A percentile compares a stretch with the other conserved stretches of the same genome.
These are phyloP conservation scores for Rostratula benghalensis DNA, from an alignment of 2,113 vertebrate species.

Conservation along the genomic window DNA sequence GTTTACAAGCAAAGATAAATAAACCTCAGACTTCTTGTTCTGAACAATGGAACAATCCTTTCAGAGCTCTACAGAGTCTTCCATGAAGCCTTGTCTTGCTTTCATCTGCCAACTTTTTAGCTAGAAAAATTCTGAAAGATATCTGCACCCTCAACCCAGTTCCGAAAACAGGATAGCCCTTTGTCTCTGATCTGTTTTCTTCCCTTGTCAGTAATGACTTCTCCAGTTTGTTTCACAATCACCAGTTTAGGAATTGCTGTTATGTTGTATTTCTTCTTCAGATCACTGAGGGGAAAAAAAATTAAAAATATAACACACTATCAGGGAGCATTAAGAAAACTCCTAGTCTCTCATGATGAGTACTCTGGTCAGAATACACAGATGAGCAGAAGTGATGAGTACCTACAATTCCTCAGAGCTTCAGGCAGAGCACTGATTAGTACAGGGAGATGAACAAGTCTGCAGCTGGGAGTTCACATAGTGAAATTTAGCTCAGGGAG, in stretches of 20 bases:
- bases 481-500: background rate
- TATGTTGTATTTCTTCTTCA: slow-evolving; percentile 90
- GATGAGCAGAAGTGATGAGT: background rate
- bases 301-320: background rate
- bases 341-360: background rate
- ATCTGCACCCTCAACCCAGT: slow-evolving; percentile 88
- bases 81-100: background rate
- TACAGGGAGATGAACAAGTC: background rate
- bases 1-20: background rate
- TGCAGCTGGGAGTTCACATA: background rate
- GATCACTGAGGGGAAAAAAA: slow-evolving; percentile 78
- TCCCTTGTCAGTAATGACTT: slow-evolving; percentile 94
- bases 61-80: background rate
- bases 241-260: slow-evolving; percentile 91
- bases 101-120: slow-evolving; percentile 42
- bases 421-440: background rate
- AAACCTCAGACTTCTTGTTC: background rate
- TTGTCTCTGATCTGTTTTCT: slow-evolving; percentile 90
- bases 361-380: background rate
- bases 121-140: slow-evolving; percentile 94
- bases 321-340: slow-evolving; percentile 3
- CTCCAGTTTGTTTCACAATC: slow-evolving; percentile 93
- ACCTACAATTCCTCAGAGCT: background rate
- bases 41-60: background rate
- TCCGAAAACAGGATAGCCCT: slow-evolving; percentile 87